These are phyloP conservation scores for Echiichthys vipera DNA, from an alignment of 2,797 vertebrate species.

Conservation along the genomic window DNA sequence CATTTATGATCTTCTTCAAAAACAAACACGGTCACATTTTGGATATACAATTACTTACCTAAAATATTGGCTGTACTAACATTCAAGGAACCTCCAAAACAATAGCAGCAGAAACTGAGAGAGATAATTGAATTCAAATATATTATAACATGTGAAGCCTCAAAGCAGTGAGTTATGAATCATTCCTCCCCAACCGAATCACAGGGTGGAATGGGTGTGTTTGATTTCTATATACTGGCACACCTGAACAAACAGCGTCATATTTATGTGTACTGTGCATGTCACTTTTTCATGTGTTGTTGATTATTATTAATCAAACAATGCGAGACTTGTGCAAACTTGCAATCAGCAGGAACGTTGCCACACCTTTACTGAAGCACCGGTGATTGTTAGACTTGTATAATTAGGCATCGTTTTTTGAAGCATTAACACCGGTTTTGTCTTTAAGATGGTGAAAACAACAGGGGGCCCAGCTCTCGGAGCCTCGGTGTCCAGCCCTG, in stretches of 20 bases:
- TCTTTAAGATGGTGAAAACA: slow-evolving; percentile 87
- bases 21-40: too few species aligned
- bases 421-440: not conserved
- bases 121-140: not conserved
- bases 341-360: not conserved
- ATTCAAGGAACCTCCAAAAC: too few species aligned
- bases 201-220: slow-evolving; percentile 45
- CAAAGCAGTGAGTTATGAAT: slow-evolving; percentile 20
- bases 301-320: not conserved
- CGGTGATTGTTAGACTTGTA: not conserved
- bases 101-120: not conserved
- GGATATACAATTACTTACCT: too few species aligned
- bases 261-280: slow-evolving; percentile 2
- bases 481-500: slow-evolving; percentile 82
- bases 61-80: not conserved
- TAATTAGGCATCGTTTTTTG: not conserved
- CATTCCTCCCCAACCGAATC: not conserved
- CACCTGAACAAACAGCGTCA: slow-evolving; percentile 41
- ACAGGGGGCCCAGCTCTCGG: slow-evolving; percentile 85
- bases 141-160: not conserved
- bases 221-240: slow-evolving; percentile 49
- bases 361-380: not conserved
- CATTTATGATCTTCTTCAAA: not conserved
- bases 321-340: not conserved
- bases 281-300: not conserved